Evolutionary conservation across 2,888 invertebrate genomes (phyloP).

Genomic region (Rotaria socialis): DNA sequence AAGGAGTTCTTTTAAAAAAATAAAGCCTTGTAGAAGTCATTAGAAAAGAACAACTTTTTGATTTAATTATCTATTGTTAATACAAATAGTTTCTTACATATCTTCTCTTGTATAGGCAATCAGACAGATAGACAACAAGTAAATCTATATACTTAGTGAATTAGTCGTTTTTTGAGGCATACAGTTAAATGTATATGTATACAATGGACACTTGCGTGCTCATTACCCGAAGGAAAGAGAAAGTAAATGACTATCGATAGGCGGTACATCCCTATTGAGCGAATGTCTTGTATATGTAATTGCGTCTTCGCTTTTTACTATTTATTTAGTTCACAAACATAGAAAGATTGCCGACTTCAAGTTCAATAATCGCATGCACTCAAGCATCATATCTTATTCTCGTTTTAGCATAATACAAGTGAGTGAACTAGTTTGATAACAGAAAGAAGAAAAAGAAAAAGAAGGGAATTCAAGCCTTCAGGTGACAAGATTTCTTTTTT

Average conservation of each 20-base stretch:
- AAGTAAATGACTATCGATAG: conserved; percentile 11
- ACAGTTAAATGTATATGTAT: neutral
- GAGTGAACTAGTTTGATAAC: neutral
- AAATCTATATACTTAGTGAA: conserved; percentile 1
- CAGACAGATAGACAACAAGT: conserved; percentile 16
- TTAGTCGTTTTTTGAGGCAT: neutral
- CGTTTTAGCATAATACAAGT: neutral
- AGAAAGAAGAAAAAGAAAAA: neutral
- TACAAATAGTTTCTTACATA: neutral
- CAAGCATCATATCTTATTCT: conserved; percentile 26
- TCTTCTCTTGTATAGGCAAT: neutral
- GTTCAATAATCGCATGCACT: conserved; percentile 20
- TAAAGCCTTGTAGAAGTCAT: neutral
- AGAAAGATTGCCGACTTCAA: conserved; percentile 1
- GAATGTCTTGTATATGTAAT: neutral
- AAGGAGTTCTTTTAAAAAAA: neutral
- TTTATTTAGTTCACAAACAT: neutral
- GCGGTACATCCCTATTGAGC: neutral
- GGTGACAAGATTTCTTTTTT: neutral
- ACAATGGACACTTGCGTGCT: neutral
- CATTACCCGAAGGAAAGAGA: conserved; percentile 1
- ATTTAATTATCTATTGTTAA: neutral
- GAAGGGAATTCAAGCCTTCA: neutral
- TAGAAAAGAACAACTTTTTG: neutral
- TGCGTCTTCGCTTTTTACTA: neutral